These are phyloP conservation scores for Eupithecia subfuscata DNA, from an alignment of 2,888 invertebrate genomes.

Conservation along the genomic window DNA sequence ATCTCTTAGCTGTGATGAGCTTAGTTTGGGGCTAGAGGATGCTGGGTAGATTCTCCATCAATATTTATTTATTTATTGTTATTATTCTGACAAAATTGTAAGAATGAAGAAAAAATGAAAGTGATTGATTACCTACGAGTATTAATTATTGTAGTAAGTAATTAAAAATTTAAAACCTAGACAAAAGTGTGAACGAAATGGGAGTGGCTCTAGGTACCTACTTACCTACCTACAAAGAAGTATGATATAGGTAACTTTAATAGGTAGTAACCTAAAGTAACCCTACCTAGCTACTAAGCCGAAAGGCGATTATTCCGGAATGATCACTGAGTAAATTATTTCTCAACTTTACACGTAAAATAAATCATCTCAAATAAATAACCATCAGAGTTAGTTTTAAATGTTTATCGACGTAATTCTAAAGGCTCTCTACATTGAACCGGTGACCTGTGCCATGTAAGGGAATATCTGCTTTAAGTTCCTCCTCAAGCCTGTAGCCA, in stretches of 20 bases:
- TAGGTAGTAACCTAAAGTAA: no score
- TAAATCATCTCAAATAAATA: background rate
- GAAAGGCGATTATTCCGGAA: no score
- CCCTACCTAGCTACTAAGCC: no score
- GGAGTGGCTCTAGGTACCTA: background rate
- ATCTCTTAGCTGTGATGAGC: background rate
- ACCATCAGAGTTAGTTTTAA: background rate
- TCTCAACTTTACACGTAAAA: background rate
- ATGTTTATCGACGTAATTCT: constrained; percentile 19
- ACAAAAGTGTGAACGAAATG: background rate
- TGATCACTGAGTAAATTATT: background rate
- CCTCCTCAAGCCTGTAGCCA: background rate
- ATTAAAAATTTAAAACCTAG: no score
- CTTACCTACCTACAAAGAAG: no score
- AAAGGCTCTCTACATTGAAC: constrained; percentile 38
- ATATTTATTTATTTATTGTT: no score
- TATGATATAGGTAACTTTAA: no score
- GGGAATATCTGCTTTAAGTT: constrained; percentile 42
- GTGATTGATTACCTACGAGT: no score
- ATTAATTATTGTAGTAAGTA: no score
- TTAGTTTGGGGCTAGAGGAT: no score
- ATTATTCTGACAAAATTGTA: background rate
- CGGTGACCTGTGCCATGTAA: constrained; percentile 42
- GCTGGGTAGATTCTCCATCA: no score
- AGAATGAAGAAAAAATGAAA: background rate